A percentile compares a stretch with the other conserved stretches of the same genome.
Evolutionary conservation across 2,888 invertebrate species (phyloP).

Genomic region (Scaeva pyrastri): DNA sequence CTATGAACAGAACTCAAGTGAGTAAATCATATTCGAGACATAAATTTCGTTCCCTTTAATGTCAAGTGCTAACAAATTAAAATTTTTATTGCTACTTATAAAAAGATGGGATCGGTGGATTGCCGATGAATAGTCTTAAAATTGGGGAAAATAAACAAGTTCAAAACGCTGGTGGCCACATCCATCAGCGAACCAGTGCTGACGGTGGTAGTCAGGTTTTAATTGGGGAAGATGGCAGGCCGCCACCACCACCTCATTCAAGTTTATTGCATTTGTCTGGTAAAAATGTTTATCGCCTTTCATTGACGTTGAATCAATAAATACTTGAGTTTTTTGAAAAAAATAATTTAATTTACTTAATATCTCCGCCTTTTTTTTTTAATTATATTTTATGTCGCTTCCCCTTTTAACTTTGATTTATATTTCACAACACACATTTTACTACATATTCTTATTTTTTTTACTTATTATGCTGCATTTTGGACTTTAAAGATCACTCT

Average conservation of each 20-base stretch:
- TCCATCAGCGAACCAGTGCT: constrained; percentile 61
- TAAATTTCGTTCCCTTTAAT: not conserved
- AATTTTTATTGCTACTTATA: constrained; percentile 37
- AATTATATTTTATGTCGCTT: not conserved
- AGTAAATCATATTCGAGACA: constrained; percentile 80
- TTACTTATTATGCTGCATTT: not conserved
- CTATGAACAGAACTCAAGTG: constrained; percentile 88
- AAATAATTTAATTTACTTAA: no score
- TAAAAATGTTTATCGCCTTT: constrained; percentile 80
- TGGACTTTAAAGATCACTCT: constrained; percentile 4
- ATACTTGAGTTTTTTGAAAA: not conserved
- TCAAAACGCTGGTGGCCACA: constrained; percentile 58
- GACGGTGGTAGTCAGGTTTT: constrained; percentile 77
- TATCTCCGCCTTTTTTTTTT: not conserved
- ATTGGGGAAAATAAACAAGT: constrained; percentile 54
- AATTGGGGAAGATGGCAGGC: constrained; percentile 86
- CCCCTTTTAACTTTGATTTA: not conserved
- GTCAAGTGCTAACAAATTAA: not conserved
- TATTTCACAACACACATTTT: not conserved
- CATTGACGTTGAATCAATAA: not conserved
- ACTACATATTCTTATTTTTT: not conserved
- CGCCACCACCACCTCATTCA: constrained; percentile 89
- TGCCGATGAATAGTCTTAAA: constrained; percentile 50
- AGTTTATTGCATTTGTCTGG: constrained; percentile 94
- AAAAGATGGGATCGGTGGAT: constrained; percentile 73